Evolutionary conservation across 92 coral and sea anemone species (phyloP).

Genomic region (Epizoanthus fatuus): DNA sequence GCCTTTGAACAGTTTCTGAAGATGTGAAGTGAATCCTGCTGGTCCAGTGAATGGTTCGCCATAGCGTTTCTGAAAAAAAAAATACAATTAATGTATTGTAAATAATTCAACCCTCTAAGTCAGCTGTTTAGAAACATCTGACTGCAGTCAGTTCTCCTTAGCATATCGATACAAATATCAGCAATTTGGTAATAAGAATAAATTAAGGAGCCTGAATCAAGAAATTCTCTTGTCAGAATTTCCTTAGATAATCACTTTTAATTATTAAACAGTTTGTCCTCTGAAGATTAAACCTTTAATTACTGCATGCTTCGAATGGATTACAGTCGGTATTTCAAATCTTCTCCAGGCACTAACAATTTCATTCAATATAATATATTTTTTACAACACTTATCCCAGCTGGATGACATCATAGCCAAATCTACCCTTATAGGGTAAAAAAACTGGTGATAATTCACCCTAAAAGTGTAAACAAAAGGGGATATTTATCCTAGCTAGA

Average conservation of each 20-base stretch:
- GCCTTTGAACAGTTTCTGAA: slow-evolving; percentile 30
- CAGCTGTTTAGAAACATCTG: slow-evolving; percentile 21
- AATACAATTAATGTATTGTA: neutral
- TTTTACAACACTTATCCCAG: slow-evolving; percentile 10
- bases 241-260: too few relatives aligned
- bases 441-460: slow-evolving; percentile 24
- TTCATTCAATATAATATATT: slow-evolving; percentile 3
- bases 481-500: slow-evolving; percentile 15
- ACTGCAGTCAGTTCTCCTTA: slow-evolving; percentile 6
- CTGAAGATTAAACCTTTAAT: neutral
- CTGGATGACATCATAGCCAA: neutral
- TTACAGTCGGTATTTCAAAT: slow-evolving; percentile 38
- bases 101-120: neutral
- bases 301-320: neutral
- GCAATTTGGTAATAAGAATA: slow-evolving; percentile 19
- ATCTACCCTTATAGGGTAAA: slow-evolving; percentile 12
- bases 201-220: slow-evolving; percentile 5
- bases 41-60: slow-evolving; percentile 35
- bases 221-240: slow-evolving; percentile 9
- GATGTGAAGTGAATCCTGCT: slow-evolving; percentile 42
- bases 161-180: slow-evolving; percentile 8
- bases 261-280: too few relatives aligned
- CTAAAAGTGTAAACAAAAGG: slow-evolving; percentile 13
- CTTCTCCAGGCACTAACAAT: slow-evolving; percentile 32
- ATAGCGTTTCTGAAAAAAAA: slow-evolving; percentile 15